Conservation (phyloP, 2,113 vertebrate species). For the Antennarius striatus region DNA sequence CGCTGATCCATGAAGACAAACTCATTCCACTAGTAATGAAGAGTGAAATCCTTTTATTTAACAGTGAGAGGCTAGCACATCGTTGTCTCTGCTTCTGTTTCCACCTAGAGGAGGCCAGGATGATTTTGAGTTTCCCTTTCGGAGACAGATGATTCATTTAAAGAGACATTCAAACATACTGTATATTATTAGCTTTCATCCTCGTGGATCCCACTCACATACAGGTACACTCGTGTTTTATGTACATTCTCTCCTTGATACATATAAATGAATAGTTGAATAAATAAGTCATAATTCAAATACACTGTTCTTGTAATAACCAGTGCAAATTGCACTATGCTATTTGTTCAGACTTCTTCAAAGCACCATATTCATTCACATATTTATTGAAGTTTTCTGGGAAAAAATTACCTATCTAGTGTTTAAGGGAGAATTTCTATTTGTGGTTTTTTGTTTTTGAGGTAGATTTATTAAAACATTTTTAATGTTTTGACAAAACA, state of each 20-base stretch:
- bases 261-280: background rate
- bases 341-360: background rate
- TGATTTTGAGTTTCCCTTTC: conserved; percentile 44
- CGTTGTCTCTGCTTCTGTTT: conserved; percentile 48
- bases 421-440: too few species aligned
- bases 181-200: conserved; percentile 20
- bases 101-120: conserved; percentile 49
- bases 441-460: too few species aligned
- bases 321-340: conserved; percentile 3
- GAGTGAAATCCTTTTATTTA: conserved; percentile 65
- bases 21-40: conserved; percentile 67
- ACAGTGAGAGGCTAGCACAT: conserved; percentile 31
- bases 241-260: background rate
- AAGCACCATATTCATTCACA: too few species aligned
- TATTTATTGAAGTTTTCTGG: too few species aligned
- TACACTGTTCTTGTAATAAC: background rate
- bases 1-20: conserved; percentile 63
- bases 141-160: conserved; percentile 60
- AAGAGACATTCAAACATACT: conserved; percentile 45
- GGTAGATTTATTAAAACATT: too few species aligned
- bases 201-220: conserved; percentile 19
- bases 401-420: too few species aligned
- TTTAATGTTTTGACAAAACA: too few species aligned
- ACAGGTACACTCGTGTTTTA: background rate
- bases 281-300: background rate